These are phyloP conservation scores for Drosophila bifasciata DNA, from an alignment of 1,140 invertebrate species.

Conservation along the genomic window DNA sequence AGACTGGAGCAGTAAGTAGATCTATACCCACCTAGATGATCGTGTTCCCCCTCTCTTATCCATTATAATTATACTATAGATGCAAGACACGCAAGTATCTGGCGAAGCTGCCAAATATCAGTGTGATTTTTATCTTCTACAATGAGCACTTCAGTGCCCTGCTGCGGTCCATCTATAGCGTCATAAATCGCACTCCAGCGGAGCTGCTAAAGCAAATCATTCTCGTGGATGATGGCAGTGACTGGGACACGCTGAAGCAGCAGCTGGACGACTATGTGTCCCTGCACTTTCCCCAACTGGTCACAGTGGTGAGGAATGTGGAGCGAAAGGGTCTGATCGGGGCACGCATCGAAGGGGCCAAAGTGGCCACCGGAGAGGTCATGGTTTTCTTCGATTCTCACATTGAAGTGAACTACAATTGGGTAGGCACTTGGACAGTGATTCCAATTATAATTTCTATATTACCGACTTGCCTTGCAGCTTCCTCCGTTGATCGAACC, in stretches of 20 bases:
- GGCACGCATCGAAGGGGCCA: conserved; percentile 94
- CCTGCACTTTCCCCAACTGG: conserved; percentile 88
- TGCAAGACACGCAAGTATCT: conserved; percentile 92
- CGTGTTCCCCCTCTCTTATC: too few species aligned
- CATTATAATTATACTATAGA: conserved; percentile 85
- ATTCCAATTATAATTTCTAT: background rate
- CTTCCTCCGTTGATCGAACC: conserved; percentile 91
- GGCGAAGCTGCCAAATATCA: conserved; percentile 90
- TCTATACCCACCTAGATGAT: conserved; percentile 57
- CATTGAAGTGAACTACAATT: conserved; percentile 94
- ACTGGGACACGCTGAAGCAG: conserved; percentile 88
- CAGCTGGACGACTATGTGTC: conserved; percentile 91
- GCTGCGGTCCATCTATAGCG: conserved; percentile 92
- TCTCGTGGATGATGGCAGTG: conserved; percentile 96
- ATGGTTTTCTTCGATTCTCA: conserved; percentile 97
- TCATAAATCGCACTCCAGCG: conserved; percentile 92
- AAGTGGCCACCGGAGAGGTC: conserved; percentile 91
- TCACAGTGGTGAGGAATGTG: conserved; percentile 89
- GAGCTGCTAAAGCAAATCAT: conserved; percentile 94
- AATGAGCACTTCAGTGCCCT: conserved; percentile 96
- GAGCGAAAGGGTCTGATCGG: conserved; percentile 93
- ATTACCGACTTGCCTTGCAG: conserved; percentile 2
- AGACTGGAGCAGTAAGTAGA: conserved; percentile 87
- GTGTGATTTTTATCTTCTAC: conserved; percentile 96
- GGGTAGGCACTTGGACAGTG: conserved; percentile 80